Conservation (phyloP, 2,113 vertebrate species). For the Mastomys natalensis region DNA sequence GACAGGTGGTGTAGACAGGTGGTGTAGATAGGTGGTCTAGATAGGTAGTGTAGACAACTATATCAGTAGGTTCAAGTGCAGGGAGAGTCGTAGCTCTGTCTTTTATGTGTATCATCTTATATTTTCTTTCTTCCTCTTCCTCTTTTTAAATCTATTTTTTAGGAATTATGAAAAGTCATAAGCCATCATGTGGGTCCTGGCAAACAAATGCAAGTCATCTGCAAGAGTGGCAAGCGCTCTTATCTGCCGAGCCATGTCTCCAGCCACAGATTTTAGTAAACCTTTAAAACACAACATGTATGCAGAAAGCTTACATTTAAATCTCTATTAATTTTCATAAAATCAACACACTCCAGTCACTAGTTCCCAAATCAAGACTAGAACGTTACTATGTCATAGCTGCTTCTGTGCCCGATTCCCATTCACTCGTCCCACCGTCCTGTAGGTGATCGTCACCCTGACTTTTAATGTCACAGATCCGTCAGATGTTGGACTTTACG, state of each 20-base stretch:
- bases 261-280: not conserved
- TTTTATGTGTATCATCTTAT: not conserved
- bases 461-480: not conserved
- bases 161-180: not conserved
- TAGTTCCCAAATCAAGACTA: not conserved
- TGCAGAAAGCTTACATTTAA: constrained; percentile 5
- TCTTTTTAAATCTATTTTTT: not conserved
- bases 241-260: not conserved
- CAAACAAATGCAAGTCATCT: not conserved
- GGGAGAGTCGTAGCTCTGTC: not conserved
- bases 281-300: not conserved
- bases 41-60: not conserved
- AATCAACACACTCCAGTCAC: not conserved
- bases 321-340: constrained; percentile 13
- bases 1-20: too few relatives aligned
- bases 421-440: too few relatives aligned
- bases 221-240: not conserved
- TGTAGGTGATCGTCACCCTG: not conserved
- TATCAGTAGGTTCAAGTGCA: not conserved
- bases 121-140: not conserved
- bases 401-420: not conserved
- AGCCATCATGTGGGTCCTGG: not conserved
- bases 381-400: not conserved
- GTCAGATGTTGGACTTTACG: not conserved
- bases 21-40: not conserved